A percentile compares a stretch with the other conserved stretches of the same genome.
These are phyloP conservation scores for Lepidurus apus DNA, from an alignment of 1,140 invertebrate species.

Conservation along the genomic window DNA sequence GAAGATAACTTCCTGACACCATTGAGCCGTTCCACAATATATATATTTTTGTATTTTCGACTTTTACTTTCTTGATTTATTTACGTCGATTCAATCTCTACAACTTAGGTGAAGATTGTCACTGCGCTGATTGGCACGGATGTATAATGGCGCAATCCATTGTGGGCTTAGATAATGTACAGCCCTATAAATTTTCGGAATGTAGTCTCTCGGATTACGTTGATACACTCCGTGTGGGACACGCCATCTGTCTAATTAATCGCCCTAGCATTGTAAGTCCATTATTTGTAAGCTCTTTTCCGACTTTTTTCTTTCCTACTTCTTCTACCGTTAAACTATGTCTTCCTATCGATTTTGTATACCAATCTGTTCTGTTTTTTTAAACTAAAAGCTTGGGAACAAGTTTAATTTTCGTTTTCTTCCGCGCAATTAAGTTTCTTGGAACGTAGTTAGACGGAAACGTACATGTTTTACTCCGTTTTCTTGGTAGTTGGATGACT, in stretches of 20 bases:
- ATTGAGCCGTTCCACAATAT: too few relatives aligned
- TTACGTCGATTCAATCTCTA: conserved; percentile 25
- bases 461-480: conserved; percentile 24
- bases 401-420: neutral
- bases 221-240: conserved; percentile 66
- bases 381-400: neutral
- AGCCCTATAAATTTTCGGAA: conserved; percentile 88
- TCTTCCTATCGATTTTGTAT: neutral
- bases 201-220: conserved; percentile 82
- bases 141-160: conserved; percentile 93
- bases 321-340: neutral
- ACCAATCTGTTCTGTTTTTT: neutral
- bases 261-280: conserved; percentile 73
- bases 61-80: neutral
- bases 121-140: conserved; percentile 87
- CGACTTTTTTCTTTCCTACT: conserved; percentile 1
- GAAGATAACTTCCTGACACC: too few relatives aligned
- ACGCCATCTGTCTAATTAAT: conserved; percentile 80
- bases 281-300: conserved; percentile 23
- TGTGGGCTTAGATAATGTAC: conserved; percentile 80
- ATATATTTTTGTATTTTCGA: neutral
- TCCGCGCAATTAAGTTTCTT: neutral
- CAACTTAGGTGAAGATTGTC: conserved; percentile 61
- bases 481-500: conserved; percentile 43
- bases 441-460: neutral